Evolutionary conservation across 2,113 vertebrate species (phyloP), one percentile per base, ranked within the genome.

Genomic region (Empidonax alnorum): DNA sequence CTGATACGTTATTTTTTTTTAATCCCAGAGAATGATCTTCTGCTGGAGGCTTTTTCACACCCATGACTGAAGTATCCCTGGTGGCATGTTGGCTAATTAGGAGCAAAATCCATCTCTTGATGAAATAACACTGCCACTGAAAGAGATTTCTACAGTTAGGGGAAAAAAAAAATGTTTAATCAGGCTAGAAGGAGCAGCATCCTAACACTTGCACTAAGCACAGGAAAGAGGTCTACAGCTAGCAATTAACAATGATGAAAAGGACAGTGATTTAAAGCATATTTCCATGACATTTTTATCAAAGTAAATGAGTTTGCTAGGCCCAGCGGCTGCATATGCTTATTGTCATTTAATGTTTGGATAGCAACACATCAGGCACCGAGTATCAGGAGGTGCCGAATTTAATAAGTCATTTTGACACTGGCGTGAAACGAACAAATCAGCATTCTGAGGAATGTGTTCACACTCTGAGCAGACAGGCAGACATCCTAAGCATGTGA

Each of bases 351-450:
- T 97, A 97, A 95, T 97, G 95, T 98, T 98, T 98, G 97, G 97
- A 96, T 97, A 96, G 97, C 94, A 97, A 97, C 97, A 98, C 97
- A 97, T 97, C 97, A 98, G 97, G 97, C 97, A 94, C 77, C 1
- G 42, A 93, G 95, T 95, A 97, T 97, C 97, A 90, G 96, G 96
- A 97, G 98, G 97, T 97, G 97, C 97, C 15, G 96, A 96, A 98
- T 98, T 98, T 98, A 98, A 98, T 98, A 98, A 98, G 98, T 97
- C 97, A 97, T 98, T 98, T 89, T 97, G 97, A 98, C 98, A 98
- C 96, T 78, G 94, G 97, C 98, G 97, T 97, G 98, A 98, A 98
- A 98, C 84, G 97, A 98, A 97, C 91, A 97, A 97, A 98, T 98
- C 97, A 97, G 97, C 97, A 98, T 98, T 98, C 97, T 95, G 96